A percentile compares a stretch with the other conserved stretches of the same genome.
Evolutionary conservation across 2,888 invertebrate genomes (phyloP).

Genomic region (Leptinotarsa tumamoca): DNA sequence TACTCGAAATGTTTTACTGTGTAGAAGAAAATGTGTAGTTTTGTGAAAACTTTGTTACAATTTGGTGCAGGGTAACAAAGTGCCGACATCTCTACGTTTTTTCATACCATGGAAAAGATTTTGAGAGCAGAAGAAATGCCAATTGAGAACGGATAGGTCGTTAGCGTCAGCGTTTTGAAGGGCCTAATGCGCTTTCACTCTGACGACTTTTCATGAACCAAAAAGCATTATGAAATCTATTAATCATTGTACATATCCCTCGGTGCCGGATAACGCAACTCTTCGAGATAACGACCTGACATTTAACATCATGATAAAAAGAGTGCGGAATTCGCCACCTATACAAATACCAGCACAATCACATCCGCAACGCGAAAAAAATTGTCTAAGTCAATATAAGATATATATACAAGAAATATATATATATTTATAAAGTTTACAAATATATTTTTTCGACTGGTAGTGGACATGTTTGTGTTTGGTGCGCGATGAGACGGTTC

Average conservation of each 20-base stretch:
- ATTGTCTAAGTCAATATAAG: slow-evolving; percentile 51
- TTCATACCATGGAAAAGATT: slow-evolving; percentile 28
- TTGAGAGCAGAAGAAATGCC: slow-evolving; percentile 26
- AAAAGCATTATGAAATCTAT: slow-evolving; percentile 52
- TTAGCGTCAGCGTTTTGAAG: slow-evolving; percentile 48
- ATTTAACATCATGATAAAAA: slow-evolving; percentile 55
- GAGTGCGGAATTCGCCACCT: slow-evolving; percentile 43
- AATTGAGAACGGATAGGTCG: slow-evolving; percentile 33
- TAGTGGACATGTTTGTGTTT: slow-evolving; percentile 62
- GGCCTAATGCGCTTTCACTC: slow-evolving; percentile 57
- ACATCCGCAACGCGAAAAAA: slow-evolving; percentile 56
- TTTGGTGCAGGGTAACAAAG: slow-evolving; percentile 54
- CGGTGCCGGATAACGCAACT: slow-evolving; percentile 52
- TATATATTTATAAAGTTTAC: slow-evolving; percentile 56
- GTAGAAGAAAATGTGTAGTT: slow-evolving; percentile 25
- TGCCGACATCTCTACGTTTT: slow-evolving; percentile 34
- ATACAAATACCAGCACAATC: slow-evolving; percentile 58
- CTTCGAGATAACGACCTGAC: slow-evolving; percentile 66
- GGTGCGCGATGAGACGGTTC: slow-evolving; percentile 57
- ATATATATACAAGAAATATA: slow-evolving; percentile 47
- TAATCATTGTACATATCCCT: slow-evolving; percentile 63
- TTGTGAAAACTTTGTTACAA: slow-evolving; percentile 49
- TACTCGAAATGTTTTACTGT: slow-evolving; percentile 25
- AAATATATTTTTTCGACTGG: slow-evolving; percentile 66
- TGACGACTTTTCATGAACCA: slow-evolving; percentile 39